Base-by-base conservation (phyloP, 2,888 invertebrate genomes). In the Rhorus exstirpatorius region DNA sequence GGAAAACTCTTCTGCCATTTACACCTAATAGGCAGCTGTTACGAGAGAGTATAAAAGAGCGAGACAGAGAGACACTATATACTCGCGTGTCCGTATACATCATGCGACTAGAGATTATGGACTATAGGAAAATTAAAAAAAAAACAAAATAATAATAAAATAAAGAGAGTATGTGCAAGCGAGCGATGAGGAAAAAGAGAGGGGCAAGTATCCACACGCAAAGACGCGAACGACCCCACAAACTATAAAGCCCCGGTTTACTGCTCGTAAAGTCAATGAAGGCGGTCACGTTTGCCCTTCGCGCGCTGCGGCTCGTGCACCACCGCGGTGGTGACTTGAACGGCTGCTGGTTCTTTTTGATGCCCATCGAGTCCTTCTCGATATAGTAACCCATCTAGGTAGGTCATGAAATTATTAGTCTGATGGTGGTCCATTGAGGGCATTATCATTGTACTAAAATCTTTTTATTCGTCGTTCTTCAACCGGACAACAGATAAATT, bases 251-350 rank as follows among this genome's bases (percentile, higher is more conserved):
- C 87, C 86, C 86, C 88, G 89, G 89, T 92, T 92, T 90, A 92
- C 88, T 87, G 92, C 72, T 90, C 92, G 90, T 92, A 92, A 92
- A 92, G 88, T 87, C 90, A 89, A 91, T 88, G 90, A 90, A 91
- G 89, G 89, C 89, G 88, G 91, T 90, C 91, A 89, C 91, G 91
- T 91, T 90, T 88, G 89, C 90, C 89, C 90, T 89, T 88, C 87
- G 86, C 87, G 87, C 89, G 89, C 88, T 87, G 82, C 87, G 71
- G 80, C 87, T 79, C 71, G 79, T 44, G 82, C 55, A 76, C 63
- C 60, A 24, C 68, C 77, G 72, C 63, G 31, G 71, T 55, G 31
- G 71, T 61, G 71, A 67, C 71, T 83, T 68, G 70, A 51, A 61
- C 82, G 83, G 80, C 76, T 85, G 83, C 81, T 68, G 79, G 65